Percentiles rank a stretch among this genome's conserved stretches.
phyloP scores from a whole-genome alignment of 2,888 invertebrate genomes.

The Melanotus villosus region DNA sequence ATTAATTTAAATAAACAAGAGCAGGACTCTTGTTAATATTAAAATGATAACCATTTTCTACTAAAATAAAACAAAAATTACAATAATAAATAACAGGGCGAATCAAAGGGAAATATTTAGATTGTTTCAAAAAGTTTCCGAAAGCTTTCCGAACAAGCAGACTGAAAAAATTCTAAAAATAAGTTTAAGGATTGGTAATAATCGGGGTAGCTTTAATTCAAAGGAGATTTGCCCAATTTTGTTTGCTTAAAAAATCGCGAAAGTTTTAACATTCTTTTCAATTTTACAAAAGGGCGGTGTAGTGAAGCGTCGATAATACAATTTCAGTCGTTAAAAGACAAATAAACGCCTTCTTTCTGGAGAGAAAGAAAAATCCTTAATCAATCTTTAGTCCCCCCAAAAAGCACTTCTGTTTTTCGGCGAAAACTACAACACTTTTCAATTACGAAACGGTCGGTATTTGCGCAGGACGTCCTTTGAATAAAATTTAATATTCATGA shows the following conservation, averaged over 20 bases:
- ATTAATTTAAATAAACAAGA: too few species aligned
- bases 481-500: conserved; percentile 36
- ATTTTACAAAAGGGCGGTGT: neutral
- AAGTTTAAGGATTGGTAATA: too few species aligned
- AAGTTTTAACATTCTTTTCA: conserved; percentile 5
- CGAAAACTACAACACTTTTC: conserved; percentile 22
- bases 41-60: too few species aligned
- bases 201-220: too few species aligned
- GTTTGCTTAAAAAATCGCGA: neutral
- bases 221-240: neutral
- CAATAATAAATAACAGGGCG: too few species aligned
- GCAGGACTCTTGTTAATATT: too few species aligned
- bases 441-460: conserved; percentile 22
- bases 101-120: too few species aligned
- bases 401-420: conserved; percentile 9
- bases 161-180: too few species aligned
- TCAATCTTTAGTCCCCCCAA: conserved; percentile 13
- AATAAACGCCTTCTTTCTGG: conserved; percentile 9
- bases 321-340: conserved; percentile 12
- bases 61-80: too few species aligned
- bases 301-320: conserved; percentile 9
- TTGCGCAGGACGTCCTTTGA: conserved; percentile 25
- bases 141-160: too few species aligned
- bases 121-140: too few species aligned
- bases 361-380: conserved; percentile 9